A percentile compares a stretch with the other conserved stretches of the same genome.
Evolutionary conservation across 2,888 invertebrate genomes (phyloP).

Genomic region (Polyommatus iphigenia): DNA sequence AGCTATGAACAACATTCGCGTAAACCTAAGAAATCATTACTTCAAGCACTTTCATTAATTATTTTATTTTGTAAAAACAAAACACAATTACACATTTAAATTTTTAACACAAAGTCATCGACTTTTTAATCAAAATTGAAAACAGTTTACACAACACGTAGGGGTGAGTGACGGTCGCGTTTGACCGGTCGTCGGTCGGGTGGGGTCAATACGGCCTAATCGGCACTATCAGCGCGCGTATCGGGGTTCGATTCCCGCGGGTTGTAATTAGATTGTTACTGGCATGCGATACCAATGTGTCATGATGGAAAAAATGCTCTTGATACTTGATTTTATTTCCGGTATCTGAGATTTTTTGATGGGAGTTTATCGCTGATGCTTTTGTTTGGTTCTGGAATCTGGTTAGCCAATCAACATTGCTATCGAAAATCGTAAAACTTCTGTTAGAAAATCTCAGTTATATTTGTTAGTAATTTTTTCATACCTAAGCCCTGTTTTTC

Average conservation of each 20-base stretch:
- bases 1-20: not conserved
- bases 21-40: too few species aligned
- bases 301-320: conserved; percentile 48
- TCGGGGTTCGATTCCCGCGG: conserved; percentile 77
- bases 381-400: too few species aligned
- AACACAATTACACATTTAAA: not conserved
- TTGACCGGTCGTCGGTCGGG: conserved; percentile 32
- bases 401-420: too few species aligned
- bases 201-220: conserved; percentile 57
- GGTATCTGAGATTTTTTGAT: not conserved
- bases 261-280: conserved; percentile 79
- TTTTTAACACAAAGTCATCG: not conserved
- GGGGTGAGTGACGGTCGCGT: conserved; percentile 29
- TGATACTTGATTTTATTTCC: conserved; percentile 53
- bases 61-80: not conserved
- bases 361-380: too few species aligned
- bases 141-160: not conserved
- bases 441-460: too few species aligned
- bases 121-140: conserved; percentile 23
- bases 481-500: too few species aligned
- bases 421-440: too few species aligned
- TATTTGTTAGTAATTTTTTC: too few species aligned
- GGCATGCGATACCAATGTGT: conserved; percentile 75
- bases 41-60: too few species aligned
- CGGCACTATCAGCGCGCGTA: conserved; percentile 64